phyloP scores from a whole-genome alignment of 2,113 vertebrate genomes.

The Hylia prasina region DNA sequence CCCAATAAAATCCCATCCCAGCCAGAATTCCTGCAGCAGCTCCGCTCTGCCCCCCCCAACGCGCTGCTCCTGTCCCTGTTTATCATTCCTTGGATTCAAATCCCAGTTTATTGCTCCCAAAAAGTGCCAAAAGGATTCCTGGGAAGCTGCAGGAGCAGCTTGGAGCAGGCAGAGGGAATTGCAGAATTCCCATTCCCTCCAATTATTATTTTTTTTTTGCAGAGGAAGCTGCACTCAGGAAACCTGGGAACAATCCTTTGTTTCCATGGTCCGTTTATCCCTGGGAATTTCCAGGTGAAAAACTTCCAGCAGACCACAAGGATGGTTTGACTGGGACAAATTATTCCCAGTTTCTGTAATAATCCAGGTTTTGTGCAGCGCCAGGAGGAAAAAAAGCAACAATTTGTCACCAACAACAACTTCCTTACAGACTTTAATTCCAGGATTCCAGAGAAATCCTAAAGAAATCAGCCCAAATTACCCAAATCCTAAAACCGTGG shows the following conservation, averaged over 20 bases:
- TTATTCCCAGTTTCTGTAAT: not conserved
- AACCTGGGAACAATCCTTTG: too few species aligned
- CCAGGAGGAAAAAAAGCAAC: not conserved
- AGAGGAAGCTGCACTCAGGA: not conserved
- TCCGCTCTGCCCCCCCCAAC: not conserved
- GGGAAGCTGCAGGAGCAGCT: not conserved
- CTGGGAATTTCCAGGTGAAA: not conserved
- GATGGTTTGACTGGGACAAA: too few species aligned
- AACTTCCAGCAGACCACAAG: not conserved
- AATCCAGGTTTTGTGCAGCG: not conserved
- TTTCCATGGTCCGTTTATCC: rapidly evolving
- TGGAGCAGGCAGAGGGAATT: not conserved
- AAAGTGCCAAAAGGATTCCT: not conserved
- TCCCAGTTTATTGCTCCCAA: not conserved
- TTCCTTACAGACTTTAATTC: not conserved
- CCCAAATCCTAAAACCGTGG: not conserved
- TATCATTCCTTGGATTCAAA: not conserved
- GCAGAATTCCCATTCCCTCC: not conserved
- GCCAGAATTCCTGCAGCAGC: rapidly evolving
- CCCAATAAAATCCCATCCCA: not conserved
- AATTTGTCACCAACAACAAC: not conserved
- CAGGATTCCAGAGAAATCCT: not conserved
- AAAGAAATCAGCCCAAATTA: not conserved
- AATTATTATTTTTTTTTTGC: not conserved
- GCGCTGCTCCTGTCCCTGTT: not conserved